Evolutionary conservation across 2,113 vertebrate species (phyloP).

Genomic region (Hyla sarda): DNA sequence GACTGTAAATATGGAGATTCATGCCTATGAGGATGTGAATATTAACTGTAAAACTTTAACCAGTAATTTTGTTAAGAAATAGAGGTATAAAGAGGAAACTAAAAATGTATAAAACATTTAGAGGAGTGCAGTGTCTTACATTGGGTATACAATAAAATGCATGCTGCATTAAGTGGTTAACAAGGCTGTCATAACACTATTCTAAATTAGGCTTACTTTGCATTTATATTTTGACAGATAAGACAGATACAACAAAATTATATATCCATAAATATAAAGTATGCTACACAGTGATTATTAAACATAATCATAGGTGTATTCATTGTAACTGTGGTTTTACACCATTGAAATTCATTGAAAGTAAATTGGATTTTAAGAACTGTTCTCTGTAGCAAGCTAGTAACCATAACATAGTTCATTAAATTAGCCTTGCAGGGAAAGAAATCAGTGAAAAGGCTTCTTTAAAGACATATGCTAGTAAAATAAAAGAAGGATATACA

Average conservation of each 20-base stretch:
- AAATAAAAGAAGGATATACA: background rate
- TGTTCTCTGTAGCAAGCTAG: conserved; percentile 45
- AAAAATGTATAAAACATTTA: background rate
- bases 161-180: conserved; percentile 46
- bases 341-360: conserved; percentile 54
- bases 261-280: conserved; percentile 50
- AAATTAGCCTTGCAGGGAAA: conserved; percentile 7
- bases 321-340: conserved; percentile 54
- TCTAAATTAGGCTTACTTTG: conserved; percentile 39
- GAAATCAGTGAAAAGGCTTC: background rate
- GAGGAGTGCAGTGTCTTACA: background rate
- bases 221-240: conserved; percentile 40
- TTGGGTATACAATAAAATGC: background rate
- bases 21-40: background rate
- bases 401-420: conserved; percentile 48
- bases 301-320: conserved; percentile 46
- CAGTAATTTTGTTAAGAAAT: background rate
- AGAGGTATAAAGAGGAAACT: background rate
- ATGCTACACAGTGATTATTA: conserved; percentile 46
- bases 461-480: background rate
- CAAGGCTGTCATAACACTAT: conserved; percentile 20
- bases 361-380: conserved; percentile 54
- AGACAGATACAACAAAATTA: conserved; percentile 45
- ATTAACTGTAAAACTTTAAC: background rate
- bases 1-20: background rate